Evolutionary conservation across 1,140 invertebrate genomes (phyloP).

Genomic region (Apis mellifera): Amel_HAv3.1 CM009936.2:5938501-5939000

Average conservation of each 20-base stretch:
- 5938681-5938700: conserved; percentile 28
- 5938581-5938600: too few species aligned
- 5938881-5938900: background rate
- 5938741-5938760: background rate
- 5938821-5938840: conserved; percentile 2
- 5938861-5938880: background rate
- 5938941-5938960: background rate
- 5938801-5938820: background rate
- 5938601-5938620: conserved; percentile 7
- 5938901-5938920: background rate
- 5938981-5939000: too few species aligned
- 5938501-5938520: too few species aligned
- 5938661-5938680: conserved; percentile 4
- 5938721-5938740: background rate
- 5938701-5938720: background rate
- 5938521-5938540: too few species aligned
- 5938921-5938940: background rate
- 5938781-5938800: background rate
- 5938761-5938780: conserved; percentile 5
- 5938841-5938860: conserved; percentile 4
- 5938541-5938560: too few species aligned
- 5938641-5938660: conserved; percentile 2
- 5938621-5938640: background rate
- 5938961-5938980: background rate
- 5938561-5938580: too few species aligned